Percentiles rank a stretch among this genome's conserved stretches.
Evolutionary conservation across 2,113 vertebrate genomes (phyloP).

Genomic region (Aphyosemion australe): DNA sequence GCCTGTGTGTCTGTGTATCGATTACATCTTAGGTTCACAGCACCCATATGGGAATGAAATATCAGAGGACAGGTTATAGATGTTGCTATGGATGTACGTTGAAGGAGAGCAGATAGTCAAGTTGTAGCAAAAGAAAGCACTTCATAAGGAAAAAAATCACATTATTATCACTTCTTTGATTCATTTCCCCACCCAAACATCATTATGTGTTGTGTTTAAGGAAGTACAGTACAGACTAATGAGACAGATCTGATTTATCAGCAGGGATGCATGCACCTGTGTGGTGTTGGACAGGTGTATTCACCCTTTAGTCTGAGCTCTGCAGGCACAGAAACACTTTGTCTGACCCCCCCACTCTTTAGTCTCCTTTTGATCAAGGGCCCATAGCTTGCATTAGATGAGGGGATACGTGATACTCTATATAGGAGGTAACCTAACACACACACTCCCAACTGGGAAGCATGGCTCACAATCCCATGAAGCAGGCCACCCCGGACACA

Average conservation of each 20-base stretch:
- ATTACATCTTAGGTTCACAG: constrained; percentile 78
- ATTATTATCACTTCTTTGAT: constrained; percentile 12
- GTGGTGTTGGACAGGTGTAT: constrained; percentile 49
- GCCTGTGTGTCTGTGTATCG: constrained; percentile 81
- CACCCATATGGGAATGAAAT: constrained; percentile 77
- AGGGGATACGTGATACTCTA: constrained; percentile 72
- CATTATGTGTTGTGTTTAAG: constrained; percentile 5
- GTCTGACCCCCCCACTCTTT: constrained; percentile 48
- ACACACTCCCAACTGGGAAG: constrained; percentile 59
- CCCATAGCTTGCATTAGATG: constrained; percentile 76
- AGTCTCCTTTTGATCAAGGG: constrained; percentile 75
- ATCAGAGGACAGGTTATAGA: constrained; percentile 81
- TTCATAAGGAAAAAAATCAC: constrained; percentile 31
- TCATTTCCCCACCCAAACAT: background rate
- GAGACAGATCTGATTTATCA: constrained; percentile 28
- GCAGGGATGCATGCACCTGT: constrained; percentile 15
- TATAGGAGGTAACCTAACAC: constrained; percentile 76
- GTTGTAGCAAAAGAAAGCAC: constrained; percentile 38
- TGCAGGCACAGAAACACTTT: constrained; percentile 35
- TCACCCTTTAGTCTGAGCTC: constrained; percentile 24
- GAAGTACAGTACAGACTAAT: constrained; percentile 16
- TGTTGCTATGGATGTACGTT: constrained; percentile 70
- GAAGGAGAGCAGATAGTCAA: constrained; percentile 64
- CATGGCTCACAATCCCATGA: constrained; percentile 56
- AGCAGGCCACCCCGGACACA: constrained; percentile 67